Base-by-base conservation (phyloP, 2,797 vertebrate genomes). In the Vipera latastei region DNA sequence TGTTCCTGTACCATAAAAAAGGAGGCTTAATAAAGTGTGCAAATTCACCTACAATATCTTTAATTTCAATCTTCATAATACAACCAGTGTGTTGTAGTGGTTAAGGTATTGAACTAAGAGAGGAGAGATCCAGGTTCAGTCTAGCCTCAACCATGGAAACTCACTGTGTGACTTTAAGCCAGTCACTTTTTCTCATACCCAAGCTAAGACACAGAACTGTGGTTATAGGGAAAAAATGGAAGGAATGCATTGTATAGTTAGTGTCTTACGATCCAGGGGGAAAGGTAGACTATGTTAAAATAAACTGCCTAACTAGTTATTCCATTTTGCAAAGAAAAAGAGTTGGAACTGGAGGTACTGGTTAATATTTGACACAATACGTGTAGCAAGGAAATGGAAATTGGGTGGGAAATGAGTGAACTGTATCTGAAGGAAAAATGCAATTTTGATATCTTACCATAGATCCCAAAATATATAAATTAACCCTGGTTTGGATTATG, bases 401-500 rank as follows among this genome's bases (percentile, higher is more conserved):
- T 89, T 83, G 28, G 44, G n/a, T 61, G 28, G 11, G 28, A 55
- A 28, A 83, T n/a, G 38, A 44, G 20, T 12, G 1, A 55, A 57
- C 18, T 22, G 53, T 89, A 53, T 85, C 88, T 26, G 13, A 22
- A 28, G 13, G 38, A 6, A 59, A 60, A 85, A 32, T 18, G 7
- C 3, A n/a, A 28, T 89, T 86, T 90, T 86, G 28, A 48, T 69
- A 89, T 59, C 32, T 86, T n/a, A 73, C 4, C 48, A 57, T 55
- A 44, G 26, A 88, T 51, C 57, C 59, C 14, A 55, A 61, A 38
- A 85, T 56, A 61, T 18, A 48, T 59, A 59, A 78, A 51, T 11
- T 20, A 14, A 56, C 57, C 61, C 61, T 28, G 6, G 51, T 25
- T 90, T 95, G 90, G n/a, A 87, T 95, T 94, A 93, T 94, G 38